Base-by-base conservation (phyloP, 2,888 invertebrate species). In the Netelia fuscicornis region DNA sequence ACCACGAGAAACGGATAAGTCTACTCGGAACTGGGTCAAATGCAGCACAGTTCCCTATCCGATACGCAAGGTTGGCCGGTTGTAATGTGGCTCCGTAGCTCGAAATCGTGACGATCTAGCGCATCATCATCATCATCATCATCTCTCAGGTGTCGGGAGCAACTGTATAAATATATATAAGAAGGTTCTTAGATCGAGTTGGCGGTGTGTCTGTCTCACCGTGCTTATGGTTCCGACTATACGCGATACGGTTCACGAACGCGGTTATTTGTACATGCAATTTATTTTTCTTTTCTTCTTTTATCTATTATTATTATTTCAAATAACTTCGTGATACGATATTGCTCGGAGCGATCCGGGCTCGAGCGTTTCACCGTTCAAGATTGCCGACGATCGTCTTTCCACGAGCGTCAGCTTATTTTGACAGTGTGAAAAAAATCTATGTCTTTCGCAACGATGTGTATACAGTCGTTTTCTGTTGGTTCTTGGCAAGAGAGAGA, bases 81-180 rank as follows among this genome's bases (percentile, higher is more conserved):
- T 68, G 71, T 71, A 64, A 71, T 74, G 74, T 79, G 65, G 37
- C 72, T 42, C 74, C 64, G 42, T 17, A 76, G 62, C 82, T 85
- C 85, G 72, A 83, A 76, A 83, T 83, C 85, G 85, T 85, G 85
- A 85, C 85, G 83, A 85, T 82, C 79, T 76, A 75, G 75, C 82
- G 75, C 75, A 58, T 58, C 58, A 58, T 58, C 58, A 54, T 37
- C 58, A 54, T 37, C 25, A 80, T 80, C 80, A 80, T 85, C 85
- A 80, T 85, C 67, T 78, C 78, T 81, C 74, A 81, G 85, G 82
- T 82, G 85, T 85, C 85, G 82, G 71, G 60, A 72, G 72, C 62
- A 68, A 78, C 81, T 72, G 62, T 81, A 64, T 74, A 77, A 81
- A 84, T 84, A 77, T 81, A 65, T 68, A 74, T 58, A 74, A 68